Evolutionary conservation across 2,888 invertebrate genomes (phyloP).

Genomic region (Platycheirus rosarum): DNA sequence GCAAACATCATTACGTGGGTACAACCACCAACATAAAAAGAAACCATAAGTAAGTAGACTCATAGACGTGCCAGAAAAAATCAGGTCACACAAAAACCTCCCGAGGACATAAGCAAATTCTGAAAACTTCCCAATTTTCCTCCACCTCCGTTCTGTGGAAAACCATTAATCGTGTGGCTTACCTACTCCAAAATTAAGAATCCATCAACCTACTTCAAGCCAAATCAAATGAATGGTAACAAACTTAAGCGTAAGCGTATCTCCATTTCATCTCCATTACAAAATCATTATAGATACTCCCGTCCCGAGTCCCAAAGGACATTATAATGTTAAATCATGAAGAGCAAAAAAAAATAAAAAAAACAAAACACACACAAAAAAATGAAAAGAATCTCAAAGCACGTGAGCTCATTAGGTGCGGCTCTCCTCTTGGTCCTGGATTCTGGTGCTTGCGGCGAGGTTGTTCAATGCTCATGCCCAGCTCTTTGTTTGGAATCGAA

Average conservation of each 20-base stretch:
- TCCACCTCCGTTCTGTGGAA: too few relatives aligned
- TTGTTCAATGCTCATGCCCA: constrained; percentile 25
- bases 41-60: too few relatives aligned
- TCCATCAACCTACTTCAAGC: constrained; percentile 12
- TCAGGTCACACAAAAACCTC: too few relatives aligned
- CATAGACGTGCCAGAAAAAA: too few relatives aligned
- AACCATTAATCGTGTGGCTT: constrained; percentile 12
- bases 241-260: constrained; percentile 29
- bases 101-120: too few relatives aligned
- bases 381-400: constrained; percentile 37
- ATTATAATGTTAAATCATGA: constrained; percentile 14
- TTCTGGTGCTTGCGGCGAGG: neutral
- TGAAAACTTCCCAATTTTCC: too few relatives aligned
- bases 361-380: constrained; percentile 39
- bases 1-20: too few relatives aligned
- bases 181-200: constrained; percentile 28
- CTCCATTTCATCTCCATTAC: constrained; percentile 64
- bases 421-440: neutral
- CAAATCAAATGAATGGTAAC: constrained; percentile 20
- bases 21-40: too few relatives aligned
- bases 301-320: constrained; percentile 31
- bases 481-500: constrained; percentile 55
- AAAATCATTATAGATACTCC: constrained; percentile 61
- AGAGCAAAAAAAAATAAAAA: constrained; percentile 30
- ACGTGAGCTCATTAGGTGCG: constrained; percentile 58